These are phyloP conservation scores for Plutella xylostella DNA, from an alignment of 2,888 invertebrate species.

Conservation along the genomic window DNA sequence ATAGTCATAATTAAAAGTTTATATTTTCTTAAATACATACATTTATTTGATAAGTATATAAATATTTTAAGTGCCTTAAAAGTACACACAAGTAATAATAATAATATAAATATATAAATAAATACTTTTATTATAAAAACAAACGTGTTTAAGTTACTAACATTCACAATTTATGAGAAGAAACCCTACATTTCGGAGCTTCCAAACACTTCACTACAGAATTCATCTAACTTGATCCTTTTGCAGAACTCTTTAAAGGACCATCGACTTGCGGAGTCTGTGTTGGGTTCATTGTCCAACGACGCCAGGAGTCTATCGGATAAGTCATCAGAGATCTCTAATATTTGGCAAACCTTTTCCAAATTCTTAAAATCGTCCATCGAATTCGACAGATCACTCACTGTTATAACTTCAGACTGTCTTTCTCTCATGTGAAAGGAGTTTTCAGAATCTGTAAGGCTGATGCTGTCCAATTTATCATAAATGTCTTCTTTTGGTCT, in stretches of 20 bases:
- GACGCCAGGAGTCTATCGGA: constrained; percentile 47
- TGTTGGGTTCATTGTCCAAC: constrained; percentile 23
- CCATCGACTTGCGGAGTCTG: constrained; percentile 32
- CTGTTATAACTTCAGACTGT: constrained; percentile 47
- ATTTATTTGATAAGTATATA: neutral
- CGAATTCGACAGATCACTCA: constrained; percentile 47
- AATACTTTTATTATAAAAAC: constrained; percentile 17
- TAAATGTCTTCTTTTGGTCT: constrained; percentile 29
- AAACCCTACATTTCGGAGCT: no score
- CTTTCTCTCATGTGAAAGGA: constrained; percentile 44
- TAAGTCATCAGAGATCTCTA: constrained; percentile 60
- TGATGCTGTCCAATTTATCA: constrained; percentile 54
- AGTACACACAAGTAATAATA: no score
- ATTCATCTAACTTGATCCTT: constrained; percentile 51
- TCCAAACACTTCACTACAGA: constrained; percentile 47
- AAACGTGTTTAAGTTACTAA: constrained; percentile 2
- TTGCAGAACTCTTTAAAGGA: constrained; percentile 57
- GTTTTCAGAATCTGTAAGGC: constrained; percentile 43
- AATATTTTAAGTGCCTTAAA: neutral
- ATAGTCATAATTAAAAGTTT: no score
- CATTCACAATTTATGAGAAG: constrained; percentile 12
- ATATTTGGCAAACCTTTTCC: constrained; percentile 55
- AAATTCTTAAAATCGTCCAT: constrained; percentile 46
- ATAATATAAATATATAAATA: no score
- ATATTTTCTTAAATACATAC: neutral